A percentile compares a stretch with the other conserved stretches of the same genome.
Conservation (phyloP, 2,113 vertebrate species). For the Salvelinus alpinus region DNA sequence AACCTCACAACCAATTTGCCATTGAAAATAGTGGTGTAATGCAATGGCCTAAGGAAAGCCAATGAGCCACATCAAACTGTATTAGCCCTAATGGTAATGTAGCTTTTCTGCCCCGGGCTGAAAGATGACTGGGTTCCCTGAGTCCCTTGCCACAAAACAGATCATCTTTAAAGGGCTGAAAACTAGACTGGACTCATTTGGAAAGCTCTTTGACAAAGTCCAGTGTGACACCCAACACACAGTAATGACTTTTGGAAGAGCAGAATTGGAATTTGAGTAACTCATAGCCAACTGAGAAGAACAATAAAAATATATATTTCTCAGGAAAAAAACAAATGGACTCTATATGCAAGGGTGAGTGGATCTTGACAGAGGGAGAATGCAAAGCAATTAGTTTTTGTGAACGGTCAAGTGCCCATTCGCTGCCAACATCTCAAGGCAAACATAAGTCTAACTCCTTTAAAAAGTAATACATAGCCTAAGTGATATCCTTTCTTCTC, state of each 20-base stretch:
- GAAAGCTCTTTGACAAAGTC: neutral
- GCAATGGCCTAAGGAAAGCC: conserved; percentile 55
- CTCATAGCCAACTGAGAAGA: too few relatives aligned
- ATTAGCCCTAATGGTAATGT: conserved; percentile 65
- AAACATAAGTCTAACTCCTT: neutral
- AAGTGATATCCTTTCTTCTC: neutral
- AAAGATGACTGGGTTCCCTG: conserved; percentile 36
- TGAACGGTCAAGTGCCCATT: too few relatives aligned
- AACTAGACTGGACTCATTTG: neutral
- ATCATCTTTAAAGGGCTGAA: conserved; percentile 9
- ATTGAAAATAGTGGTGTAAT: conserved; percentile 63
- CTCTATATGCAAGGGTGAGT: too few relatives aligned
- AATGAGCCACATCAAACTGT: conserved; percentile 72
- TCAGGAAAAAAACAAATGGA: too few relatives aligned
- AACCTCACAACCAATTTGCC: conserved; percentile 70
- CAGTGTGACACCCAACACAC: neutral
- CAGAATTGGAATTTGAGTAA: too few relatives aligned
- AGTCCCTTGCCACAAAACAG: conserved; percentile 15
- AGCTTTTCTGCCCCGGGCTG: conserved; percentile 50
- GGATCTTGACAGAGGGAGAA: too few relatives aligned
- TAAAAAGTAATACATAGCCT: neutral
- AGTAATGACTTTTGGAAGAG: too few relatives aligned
- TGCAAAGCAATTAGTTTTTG: too few relatives aligned
- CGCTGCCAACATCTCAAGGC: too few relatives aligned
- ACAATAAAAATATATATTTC: too few relatives aligned